Percentiles rank a stretch among this genome's conserved stretches.
Evolutionary conservation across 2,888 invertebrate species (phyloP).

Genomic region (Buathra laborator): DNA sequence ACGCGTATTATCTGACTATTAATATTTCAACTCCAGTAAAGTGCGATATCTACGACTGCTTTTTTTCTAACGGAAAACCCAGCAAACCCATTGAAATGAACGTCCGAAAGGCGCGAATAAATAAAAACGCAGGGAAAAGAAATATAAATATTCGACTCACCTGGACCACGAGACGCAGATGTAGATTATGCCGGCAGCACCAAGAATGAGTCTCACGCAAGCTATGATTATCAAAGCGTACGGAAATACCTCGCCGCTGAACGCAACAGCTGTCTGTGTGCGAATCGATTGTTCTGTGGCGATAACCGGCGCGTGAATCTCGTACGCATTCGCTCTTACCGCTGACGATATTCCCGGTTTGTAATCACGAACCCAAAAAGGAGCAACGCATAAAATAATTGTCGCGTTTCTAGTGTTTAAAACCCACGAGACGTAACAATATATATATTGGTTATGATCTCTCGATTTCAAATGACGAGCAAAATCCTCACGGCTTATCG

Average conservation of each 20-base stretch:
- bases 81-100: neutral
- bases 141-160: conserved; percentile 85
- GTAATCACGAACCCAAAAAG: too few species aligned
- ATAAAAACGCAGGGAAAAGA: neutral
- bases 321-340: conserved; percentile 89
- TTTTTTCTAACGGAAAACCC: neutral
- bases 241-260: conserved; percentile 92
- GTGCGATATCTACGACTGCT: too few species aligned
- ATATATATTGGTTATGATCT: too few species aligned
- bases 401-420: too few species aligned
- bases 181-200: conserved; percentile 95
- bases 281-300: conserved; percentile 85
- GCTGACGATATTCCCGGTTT: too few species aligned
- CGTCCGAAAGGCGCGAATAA: neutral
- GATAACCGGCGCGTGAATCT: conserved; percentile 88
- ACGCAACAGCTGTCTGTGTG: conserved; percentile 86
- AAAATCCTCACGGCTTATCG: too few species aligned
- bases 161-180: conserved; percentile 97
- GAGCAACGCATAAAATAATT: too few species aligned
- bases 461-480: too few species aligned
- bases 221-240: conserved; percentile 96
- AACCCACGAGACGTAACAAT: too few species aligned
- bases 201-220: conserved; percentile 94
- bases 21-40: too few species aligned
- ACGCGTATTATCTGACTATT: too few species aligned